Percentiles rank a stretch among this genome's conserved stretches.
Conservation (phyloP, 1,140 invertebrate species). For the Phocides pigmalion region DNA sequence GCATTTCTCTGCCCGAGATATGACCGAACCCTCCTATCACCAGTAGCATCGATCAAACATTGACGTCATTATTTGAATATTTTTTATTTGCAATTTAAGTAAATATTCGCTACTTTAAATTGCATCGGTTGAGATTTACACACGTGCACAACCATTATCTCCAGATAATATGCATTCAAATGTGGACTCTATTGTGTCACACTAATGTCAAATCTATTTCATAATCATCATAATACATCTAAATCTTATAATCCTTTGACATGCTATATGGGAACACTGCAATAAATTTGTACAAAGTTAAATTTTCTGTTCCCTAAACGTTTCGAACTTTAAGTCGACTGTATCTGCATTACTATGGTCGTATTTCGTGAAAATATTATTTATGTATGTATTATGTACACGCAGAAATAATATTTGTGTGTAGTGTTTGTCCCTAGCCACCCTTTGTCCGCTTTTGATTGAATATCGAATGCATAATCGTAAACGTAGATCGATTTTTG, state of each 20-base stretch:
- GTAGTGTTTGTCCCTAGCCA: no score
- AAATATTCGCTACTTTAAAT: no score
- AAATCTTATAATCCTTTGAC: slow-evolving; percentile 30
- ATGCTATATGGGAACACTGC: slow-evolving; percentile 36
- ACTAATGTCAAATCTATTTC: slow-evolving; percentile 32
- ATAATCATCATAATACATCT: slow-evolving; percentile 35
- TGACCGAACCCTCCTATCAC: no score
- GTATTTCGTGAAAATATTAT: background rate
- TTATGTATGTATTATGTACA: background rate
- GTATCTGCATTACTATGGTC: background rate
- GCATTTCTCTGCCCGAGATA: no score
- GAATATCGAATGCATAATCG: slow-evolving; percentile 59
- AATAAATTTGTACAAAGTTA: slow-evolving; percentile 28
- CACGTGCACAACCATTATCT: background rate
- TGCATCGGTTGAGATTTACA: no score
- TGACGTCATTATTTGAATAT: no score
- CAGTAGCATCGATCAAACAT: no score
- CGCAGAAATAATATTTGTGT: no score
- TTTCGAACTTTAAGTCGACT: background rate
- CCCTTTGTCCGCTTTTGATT: slow-evolving; percentile 58
- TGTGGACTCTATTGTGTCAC: slow-evolving; percentile 19
- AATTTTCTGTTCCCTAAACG: background rate
- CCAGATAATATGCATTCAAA: slow-evolving; percentile 31
- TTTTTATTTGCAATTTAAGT: no score
- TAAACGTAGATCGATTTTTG: slow-evolving; percentile 61